A percentile compares a stretch with the other conserved stretches of the same genome.
Conservation (phyloP, 2,888 invertebrate species). For the Amphipoea lucens region DNA sequence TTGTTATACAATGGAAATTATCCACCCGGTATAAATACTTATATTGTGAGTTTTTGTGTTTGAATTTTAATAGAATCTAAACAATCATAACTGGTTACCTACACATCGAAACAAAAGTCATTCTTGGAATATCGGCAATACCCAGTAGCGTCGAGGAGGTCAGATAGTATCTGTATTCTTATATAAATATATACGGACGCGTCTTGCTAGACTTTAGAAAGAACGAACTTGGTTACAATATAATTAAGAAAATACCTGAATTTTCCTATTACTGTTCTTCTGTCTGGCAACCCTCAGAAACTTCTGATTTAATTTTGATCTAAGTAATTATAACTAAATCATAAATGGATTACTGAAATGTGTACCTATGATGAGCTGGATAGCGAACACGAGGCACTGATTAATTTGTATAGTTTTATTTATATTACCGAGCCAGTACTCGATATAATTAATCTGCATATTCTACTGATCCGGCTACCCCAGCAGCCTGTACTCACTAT, state of each 20-base stretch:
- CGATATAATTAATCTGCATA: conserved; percentile 1
- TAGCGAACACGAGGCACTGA: background rate
- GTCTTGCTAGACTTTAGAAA: background rate
- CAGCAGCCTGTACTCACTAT: conserved; percentile 51
- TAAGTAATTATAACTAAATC: background rate
- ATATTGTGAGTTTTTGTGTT: background rate
- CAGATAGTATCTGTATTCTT: conserved; percentile 7
- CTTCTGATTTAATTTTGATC: background rate
- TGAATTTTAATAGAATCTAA: background rate
- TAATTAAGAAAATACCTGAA: background rate
- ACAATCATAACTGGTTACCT: background rate
- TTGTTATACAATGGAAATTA: conserved; percentile 28
- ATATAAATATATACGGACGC: background rate
- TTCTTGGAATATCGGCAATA: conserved; percentile 10
- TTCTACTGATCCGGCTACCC: conserved; percentile 35
- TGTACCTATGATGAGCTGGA: conserved; percentile 1
- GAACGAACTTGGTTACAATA: background rate
- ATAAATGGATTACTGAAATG: background rate
- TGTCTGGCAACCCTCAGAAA: background rate
- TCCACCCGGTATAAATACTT: conserved; percentile 4
- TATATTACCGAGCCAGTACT: background rate
- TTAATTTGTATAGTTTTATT: background rate
- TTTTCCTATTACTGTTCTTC: background rate
- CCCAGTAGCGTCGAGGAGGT: background rate
- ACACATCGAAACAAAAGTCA: background rate